Evolutionary conservation across 1,140 invertebrate species (phyloP).

Genomic region (Papilio dardanus): DNA sequence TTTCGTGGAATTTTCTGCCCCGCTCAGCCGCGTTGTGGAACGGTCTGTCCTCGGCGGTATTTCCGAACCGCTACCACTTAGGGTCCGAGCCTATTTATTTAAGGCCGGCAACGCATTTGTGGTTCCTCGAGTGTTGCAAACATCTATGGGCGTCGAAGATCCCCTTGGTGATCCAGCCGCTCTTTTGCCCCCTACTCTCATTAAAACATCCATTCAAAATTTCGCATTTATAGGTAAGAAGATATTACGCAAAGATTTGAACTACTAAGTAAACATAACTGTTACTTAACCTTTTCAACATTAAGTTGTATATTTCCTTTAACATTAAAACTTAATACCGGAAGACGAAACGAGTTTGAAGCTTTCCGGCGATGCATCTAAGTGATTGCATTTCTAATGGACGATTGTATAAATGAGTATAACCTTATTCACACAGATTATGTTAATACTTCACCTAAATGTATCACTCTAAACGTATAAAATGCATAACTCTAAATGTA

Average conservation of each 20-base stretch:
- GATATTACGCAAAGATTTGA: not conserved
- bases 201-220: too few species aligned
- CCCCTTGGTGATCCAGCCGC: too few species aligned
- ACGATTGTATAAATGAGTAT: slow-evolving; percentile 7
- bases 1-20: too few species aligned
- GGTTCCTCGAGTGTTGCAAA: too few species aligned
- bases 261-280: not conserved
- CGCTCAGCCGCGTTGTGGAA: too few species aligned
- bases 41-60: too few species aligned
- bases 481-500: not conserved
- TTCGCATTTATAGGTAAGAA: too few species aligned
- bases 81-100: too few species aligned
- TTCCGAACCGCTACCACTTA: too few species aligned
- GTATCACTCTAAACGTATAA: not conserved
- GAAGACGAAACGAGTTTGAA: slow-evolving; percentile 22
- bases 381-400: slow-evolving; percentile 25
- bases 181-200: too few species aligned
- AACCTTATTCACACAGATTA: slow-evolving; percentile 30
- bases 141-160: too few species aligned
- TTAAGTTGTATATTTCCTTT: not conserved
- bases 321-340: slow-evolving; percentile 14
- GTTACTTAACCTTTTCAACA: not conserved
- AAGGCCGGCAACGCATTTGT: too few species aligned
- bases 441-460: not conserved
- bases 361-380: slow-evolving; percentile 22